phyloP scores from a whole-genome alignment of 2,888 invertebrate genomes.

The Drosophila demipolita region DNA sequence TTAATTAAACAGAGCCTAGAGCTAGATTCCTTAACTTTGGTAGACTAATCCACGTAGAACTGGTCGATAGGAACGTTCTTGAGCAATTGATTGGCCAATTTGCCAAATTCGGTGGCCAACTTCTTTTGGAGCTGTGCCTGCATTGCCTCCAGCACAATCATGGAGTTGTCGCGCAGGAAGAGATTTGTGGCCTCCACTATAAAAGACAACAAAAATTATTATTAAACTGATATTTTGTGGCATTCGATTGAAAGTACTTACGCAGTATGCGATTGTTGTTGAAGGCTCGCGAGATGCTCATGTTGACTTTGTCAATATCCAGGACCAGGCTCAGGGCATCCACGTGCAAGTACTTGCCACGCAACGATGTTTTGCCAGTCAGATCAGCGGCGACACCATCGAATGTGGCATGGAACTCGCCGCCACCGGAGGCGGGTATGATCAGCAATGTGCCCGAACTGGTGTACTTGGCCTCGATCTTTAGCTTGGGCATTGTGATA shows the following conservation, averaged over 20 bases:
- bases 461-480: constrained; percentile 88
- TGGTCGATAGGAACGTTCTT: constrained; percentile 88
- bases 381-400: constrained; percentile 87
- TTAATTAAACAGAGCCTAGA: constrained; percentile 60
- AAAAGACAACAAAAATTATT: constrained; percentile 57
- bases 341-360: constrained; percentile 87
- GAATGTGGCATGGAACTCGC: constrained; percentile 89
- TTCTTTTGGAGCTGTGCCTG: constrained; percentile 89
- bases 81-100: constrained; percentile 88
- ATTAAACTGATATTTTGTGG: not conserved
- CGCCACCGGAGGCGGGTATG: constrained; percentile 90
- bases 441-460: constrained; percentile 90
- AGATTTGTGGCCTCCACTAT: constrained; percentile 90
- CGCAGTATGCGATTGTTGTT: constrained; percentile 90
- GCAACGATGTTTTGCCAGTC: constrained; percentile 87
- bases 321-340: constrained; percentile 88
- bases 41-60: constrained; percentile 84
- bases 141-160: constrained; percentile 89
- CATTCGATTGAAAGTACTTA: constrained; percentile 84
- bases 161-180: constrained; percentile 89
- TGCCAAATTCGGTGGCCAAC: constrained; percentile 87
- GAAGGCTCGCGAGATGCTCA: constrained; percentile 89
- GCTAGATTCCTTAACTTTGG: constrained; percentile 26
- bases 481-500: constrained; percentile 88
- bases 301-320: constrained; percentile 87